These are phyloP conservation scores for Perodicticus potto DNA, from an alignment of 2,797 vertebrate genomes.

Conservation along the genomic window DNA sequence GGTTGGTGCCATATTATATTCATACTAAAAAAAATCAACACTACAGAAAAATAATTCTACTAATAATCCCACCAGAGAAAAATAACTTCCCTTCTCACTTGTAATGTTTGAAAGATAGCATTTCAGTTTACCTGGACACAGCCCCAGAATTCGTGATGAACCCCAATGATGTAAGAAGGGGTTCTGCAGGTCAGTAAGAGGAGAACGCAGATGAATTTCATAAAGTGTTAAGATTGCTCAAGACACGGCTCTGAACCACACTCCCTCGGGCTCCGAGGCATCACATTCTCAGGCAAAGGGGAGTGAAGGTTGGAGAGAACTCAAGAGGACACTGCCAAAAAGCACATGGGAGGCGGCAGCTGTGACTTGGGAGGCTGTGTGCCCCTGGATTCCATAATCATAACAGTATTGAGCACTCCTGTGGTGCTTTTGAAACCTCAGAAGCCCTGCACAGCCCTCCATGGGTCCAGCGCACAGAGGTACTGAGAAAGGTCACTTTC, in stretches of 20 bases:
- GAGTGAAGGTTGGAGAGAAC: not conserved
- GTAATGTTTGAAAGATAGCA: slow-evolving; percentile 36
- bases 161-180: slow-evolving; percentile 62
- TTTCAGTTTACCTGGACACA: slow-evolving; percentile 51
- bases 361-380: not conserved
- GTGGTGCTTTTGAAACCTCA: slow-evolving; percentile 20
- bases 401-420: slow-evolving; percentile 22
- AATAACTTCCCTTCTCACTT: not conserved
- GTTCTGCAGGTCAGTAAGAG: not conserved
- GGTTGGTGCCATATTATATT: not conserved
- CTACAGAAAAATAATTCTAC: not conserved
- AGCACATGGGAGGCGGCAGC: accelerated
- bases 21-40: not conserved
- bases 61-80: slow-evolving; percentile 32
- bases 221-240: slow-evolving; percentile 8
- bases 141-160: slow-evolving; percentile 46
- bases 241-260: not conserved
- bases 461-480: not conserved
- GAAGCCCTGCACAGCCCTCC: slow-evolving; percentile 49
- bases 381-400: not conserved
- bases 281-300: not conserved
- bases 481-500: not conserved
- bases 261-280: accelerated
- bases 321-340: not conserved
- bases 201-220: not conserved